Evolutionary conservation across 2,888 invertebrate genomes (phyloP).

Genomic region (Epistrophe eligans): DNA sequence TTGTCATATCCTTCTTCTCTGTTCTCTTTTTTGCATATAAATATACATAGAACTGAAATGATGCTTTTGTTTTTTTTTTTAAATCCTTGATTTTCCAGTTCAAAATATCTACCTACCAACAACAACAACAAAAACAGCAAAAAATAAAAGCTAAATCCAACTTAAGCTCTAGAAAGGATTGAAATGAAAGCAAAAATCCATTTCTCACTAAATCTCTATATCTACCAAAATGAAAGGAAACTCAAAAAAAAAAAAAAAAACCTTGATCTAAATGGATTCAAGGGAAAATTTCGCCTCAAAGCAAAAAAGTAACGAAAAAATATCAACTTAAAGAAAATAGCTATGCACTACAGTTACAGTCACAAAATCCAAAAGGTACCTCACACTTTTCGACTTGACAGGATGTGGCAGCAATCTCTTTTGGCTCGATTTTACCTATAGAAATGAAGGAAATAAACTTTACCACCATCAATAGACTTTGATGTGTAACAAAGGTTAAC

Average conservation of each 20-base stretch:
- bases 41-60: background rate
- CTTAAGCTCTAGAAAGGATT: conserved; percentile 42
- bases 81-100: conserved; percentile 35
- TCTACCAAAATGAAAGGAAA: conserved; percentile 48
- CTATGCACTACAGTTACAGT: conserved; percentile 15
- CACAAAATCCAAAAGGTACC: conserved; percentile 5
- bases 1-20: background rate
- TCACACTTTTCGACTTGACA: background rate
- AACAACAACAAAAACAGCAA: too few relatives aligned
- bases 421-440: background rate
- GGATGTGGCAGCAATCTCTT: conserved; percentile 18
- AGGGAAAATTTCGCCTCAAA: conserved; percentile 45
- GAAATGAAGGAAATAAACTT: background rate
- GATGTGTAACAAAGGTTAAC: conserved; percentile 67
- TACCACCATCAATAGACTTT: conserved; percentile 40
- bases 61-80: conserved; percentile 2
- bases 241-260: conserved; percentile 38
- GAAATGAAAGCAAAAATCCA: conserved; percentile 20
- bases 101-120: background rate
- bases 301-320: background rate
- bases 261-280: conserved; percentile 62
- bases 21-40: conserved; percentile 37
- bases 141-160: conserved; percentile 20
- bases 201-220: conserved; percentile 24
- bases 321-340: conserved; percentile 24